phyloP scores from a whole-genome alignment of 1,140 invertebrate genomes.

The Papilio glaucus region DNA sequence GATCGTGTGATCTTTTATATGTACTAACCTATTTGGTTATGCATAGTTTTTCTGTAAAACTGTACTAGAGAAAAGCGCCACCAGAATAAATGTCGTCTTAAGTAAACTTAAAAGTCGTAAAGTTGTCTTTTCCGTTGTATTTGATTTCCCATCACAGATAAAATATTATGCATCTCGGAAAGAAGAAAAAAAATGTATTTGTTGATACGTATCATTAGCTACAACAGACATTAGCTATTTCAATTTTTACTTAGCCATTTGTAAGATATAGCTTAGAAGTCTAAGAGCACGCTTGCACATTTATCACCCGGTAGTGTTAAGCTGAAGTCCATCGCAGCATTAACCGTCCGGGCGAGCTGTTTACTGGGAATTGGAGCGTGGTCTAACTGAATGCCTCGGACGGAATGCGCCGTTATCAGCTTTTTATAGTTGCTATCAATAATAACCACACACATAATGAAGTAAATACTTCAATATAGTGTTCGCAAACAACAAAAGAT shows the following conservation, averaged over 20 bases:
- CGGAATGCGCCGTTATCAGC: conserved; percentile 54
- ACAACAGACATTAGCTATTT: neutral
- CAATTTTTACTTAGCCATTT: neutral
- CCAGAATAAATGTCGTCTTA: too few relatives aligned
- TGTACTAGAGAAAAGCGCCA: too few relatives aligned
- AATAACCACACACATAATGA: conserved; percentile 27
- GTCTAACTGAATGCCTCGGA: conserved; percentile 59
- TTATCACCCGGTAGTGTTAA: conserved; percentile 17
- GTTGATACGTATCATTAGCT: too few relatives aligned
- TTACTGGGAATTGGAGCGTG: conserved; percentile 60
- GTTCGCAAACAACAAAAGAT: neutral
- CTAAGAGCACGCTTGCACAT: conserved; percentile 1
- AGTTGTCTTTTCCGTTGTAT: too few relatives aligned
- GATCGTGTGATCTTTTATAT: too few relatives aligned
- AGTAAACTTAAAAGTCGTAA: too few relatives aligned
- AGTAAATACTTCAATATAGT: neutral
- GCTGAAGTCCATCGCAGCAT: conserved; percentile 38
- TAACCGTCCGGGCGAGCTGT: conserved; percentile 43
- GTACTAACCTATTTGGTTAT: too few relatives aligned
- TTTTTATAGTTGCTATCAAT: conserved; percentile 44
- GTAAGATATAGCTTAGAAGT: neutral
- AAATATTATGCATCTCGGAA: too few relatives aligned
- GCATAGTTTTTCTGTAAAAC: too few relatives aligned
- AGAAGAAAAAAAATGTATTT: too few relatives aligned
- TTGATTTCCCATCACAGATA: too few relatives aligned